phyloP scores from a whole-genome alignment of 2,888 invertebrate genomes.

The Seira sanloemensis region DNA sequence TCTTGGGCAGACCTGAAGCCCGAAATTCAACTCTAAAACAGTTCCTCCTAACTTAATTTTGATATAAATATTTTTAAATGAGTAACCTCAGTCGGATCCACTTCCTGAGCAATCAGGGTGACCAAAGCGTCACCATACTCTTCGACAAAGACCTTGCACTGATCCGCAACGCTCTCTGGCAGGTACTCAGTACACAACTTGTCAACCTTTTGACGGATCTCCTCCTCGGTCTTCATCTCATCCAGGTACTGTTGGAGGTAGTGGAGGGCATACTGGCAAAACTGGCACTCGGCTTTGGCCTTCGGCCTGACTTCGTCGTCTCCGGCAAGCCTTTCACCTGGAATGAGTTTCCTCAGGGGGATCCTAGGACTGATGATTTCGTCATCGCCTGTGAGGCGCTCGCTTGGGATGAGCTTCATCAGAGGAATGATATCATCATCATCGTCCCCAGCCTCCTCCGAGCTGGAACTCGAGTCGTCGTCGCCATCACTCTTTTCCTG shows the following conservation, averaged over 20 bases:
- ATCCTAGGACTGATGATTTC: constrained; percentile 60
- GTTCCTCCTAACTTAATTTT: neutral
- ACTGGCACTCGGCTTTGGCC: constrained; percentile 80
- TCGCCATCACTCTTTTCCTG: constrained; percentile 1
- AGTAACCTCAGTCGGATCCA: constrained; percentile 84
- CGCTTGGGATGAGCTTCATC: constrained; percentile 65
- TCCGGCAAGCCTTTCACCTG: constrained; percentile 69
- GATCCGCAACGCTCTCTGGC: constrained; percentile 80
- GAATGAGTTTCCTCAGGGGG: constrained; percentile 55
- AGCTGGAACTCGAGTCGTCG: neutral
- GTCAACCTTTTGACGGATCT: constrained; percentile 82
- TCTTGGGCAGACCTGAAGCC: constrained; percentile 85
- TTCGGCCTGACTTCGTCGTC: constrained; percentile 64
- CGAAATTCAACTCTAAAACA: constrained; percentile 41
- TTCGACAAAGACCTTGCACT: constrained; percentile 86
- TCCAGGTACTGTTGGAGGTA: constrained; percentile 86
- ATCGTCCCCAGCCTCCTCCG: constrained; percentile 1
- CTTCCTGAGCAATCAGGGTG: constrained; percentile 86
- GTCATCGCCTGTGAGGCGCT: constrained; percentile 70
- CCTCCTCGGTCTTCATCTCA: constrained; percentile 81
- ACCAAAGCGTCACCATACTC: constrained; percentile 88
- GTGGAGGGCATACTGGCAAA: constrained; percentile 90
- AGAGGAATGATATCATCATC: constrained; percentile 34
- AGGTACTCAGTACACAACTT: constrained; percentile 82
- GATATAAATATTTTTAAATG: neutral